phyloP scores from a whole-genome alignment of 2,888 invertebrate species.

The Harpalus rubripes region DNA sequence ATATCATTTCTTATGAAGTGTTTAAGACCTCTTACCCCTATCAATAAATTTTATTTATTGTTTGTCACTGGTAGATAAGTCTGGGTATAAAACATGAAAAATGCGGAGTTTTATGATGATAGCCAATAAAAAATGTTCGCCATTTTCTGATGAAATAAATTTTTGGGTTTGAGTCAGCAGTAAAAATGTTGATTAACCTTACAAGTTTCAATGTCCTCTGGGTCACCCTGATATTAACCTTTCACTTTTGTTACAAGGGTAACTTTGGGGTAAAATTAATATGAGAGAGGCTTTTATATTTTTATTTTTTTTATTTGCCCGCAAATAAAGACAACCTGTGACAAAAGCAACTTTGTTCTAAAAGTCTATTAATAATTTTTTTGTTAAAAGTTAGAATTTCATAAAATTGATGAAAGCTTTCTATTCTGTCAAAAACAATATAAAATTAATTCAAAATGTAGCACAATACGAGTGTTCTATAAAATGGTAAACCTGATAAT shows the following conservation, averaged over 20 bases:
- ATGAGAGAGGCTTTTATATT: not conserved
- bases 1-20: constrained; percentile 6
- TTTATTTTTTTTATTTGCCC: not conserved
- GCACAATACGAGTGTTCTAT: too few relatives aligned
- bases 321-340: not conserved
- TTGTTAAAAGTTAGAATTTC: too few relatives aligned
- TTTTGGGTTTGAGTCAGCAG: constrained; percentile 30
- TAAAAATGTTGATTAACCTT: constrained; percentile 47
- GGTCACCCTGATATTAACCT: constrained; percentile 22
- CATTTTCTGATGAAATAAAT: constrained; percentile 29
- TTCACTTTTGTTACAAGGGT: not conserved
- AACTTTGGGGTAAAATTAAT: not conserved
- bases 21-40: constrained; percentile 21
- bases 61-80: constrained; percentile 28
- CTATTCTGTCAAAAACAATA: too few relatives aligned
- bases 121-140: constrained; percentile 32
- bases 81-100: constrained; percentile 28
- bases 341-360: not conserved
- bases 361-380: too few relatives aligned
- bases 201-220: constrained; percentile 32
- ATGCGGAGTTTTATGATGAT: constrained; percentile 25
- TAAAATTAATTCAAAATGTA: too few relatives aligned
- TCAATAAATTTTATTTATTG: constrained; percentile 20
- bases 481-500: too few relatives aligned
- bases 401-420: too few relatives aligned